Evolutionary conservation across 2,797 vertebrate genomes (phyloP), one percentile per base, ranked within the genome.

Genomic region (Helarctos malayanus): DNA sequence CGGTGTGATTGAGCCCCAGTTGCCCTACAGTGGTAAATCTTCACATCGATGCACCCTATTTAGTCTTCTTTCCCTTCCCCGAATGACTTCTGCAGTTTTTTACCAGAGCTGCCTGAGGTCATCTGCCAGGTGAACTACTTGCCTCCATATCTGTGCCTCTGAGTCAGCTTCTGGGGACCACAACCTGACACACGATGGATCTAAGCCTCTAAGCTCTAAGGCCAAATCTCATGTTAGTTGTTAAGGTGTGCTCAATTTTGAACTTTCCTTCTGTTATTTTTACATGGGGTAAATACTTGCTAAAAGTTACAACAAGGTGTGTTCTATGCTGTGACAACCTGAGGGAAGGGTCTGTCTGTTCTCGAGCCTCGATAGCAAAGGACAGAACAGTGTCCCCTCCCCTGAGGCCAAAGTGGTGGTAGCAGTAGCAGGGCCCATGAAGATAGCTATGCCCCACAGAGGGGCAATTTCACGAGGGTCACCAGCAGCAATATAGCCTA

Each of bases 211-310:
- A n/a, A 78, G 6, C n/a, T 78, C 47, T 38, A 52, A 52, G 35
- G 27, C 38, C 38, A 68, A 5, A 9, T 54, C 75, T 76, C 76
- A 18, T 71, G 45, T 56, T 63, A 19, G 7, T 56, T 56, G 29
- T 57, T 54, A 59, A 35, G 11, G 38, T 73, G 27, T 41, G 47
- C 71, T 76, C 73, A 52, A 3, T 29, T 35, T 52, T 49, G 23
- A 65, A 54, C 52, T 79, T 91, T 57, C 27, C 85, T 87, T 63
- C 75, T 92, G 35, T 86, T 89, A 81, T 65, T 87, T 91, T 92
- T 47, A 54, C 5, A 29, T 7, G 32, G 29, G 47, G 29, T 49
- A 38, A 65, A 76, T 27, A 35, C 38, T 76, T 82, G 29, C 73
- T 95, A 56, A 92, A 79, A 91, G 49, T 82, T 41, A 79, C 7